Evolutionary conservation across 2,888 invertebrate species (phyloP).

Genomic region (Hydraecia micacea): DNA sequence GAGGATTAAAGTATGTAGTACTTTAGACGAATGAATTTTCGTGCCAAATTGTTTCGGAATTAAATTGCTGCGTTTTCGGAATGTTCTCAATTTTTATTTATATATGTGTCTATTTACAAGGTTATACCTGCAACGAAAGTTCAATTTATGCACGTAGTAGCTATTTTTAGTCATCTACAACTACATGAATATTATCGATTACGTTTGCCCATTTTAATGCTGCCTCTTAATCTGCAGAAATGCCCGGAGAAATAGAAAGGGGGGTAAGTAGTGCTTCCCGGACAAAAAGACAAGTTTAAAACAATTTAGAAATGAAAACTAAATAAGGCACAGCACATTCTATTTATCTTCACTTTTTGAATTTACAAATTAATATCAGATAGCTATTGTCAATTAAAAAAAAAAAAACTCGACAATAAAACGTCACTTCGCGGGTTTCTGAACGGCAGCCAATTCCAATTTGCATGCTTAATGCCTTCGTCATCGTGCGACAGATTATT

Average conservation of each 20-base stretch:
- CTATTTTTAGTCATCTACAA: not conserved
- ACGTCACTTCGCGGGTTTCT: slow-evolving; percentile 57
- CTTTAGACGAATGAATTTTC: slow-evolving; percentile 15
- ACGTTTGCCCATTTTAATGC: not conserved
- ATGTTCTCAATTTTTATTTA: not conserved
- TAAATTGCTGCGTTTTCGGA: slow-evolving; percentile 20
- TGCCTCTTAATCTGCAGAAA: not conserved
- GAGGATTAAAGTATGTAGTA: slow-evolving; percentile 7
- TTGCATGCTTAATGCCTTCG: slow-evolving; percentile 68
- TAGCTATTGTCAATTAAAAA: slow-evolving; percentile 50
- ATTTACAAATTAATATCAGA: slow-evolving; percentile 37
- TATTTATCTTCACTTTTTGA: not conserved
- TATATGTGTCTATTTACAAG: not conserved
- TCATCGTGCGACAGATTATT: slow-evolving; percentile 58
- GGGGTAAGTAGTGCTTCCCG: fast-evolving
- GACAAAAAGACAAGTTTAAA: not conserved
- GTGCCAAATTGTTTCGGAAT: slow-evolving; percentile 37
- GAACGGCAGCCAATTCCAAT: slow-evolving; percentile 67
- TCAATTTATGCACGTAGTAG: not conserved
- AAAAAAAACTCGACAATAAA: slow-evolving; percentile 45
- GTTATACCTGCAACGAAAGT: too few relatives aligned
- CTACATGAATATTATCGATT: not conserved
- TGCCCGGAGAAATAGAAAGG: not conserved
- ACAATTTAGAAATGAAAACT: not conserved
- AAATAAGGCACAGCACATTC: not conserved